Conservation (phyloP, 2,888 invertebrate species). For the Eupithecia subfuscata region DNA sequence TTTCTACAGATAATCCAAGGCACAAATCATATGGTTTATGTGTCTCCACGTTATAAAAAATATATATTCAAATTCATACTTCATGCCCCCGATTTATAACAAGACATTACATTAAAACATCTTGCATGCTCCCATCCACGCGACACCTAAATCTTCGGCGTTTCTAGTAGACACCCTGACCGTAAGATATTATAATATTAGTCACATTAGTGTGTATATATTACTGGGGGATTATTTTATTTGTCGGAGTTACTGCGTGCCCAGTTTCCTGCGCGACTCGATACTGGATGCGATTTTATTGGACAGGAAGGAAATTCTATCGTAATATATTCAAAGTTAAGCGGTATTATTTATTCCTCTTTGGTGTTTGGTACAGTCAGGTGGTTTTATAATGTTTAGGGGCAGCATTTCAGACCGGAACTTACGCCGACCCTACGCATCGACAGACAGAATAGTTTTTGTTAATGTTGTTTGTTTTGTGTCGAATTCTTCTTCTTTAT, state of each 20-base stretch:
- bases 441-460: no score
- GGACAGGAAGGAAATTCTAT: constrained; percentile 83
- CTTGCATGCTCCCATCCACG: constrained; percentile 55
- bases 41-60: no score
- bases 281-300: constrained; percentile 76
- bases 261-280: constrained; percentile 75
- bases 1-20: no score
- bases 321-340: constrained; percentile 77
- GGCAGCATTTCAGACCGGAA: background rate
- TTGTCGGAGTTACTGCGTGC: constrained; percentile 80
- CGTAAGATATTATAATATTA: constrained; percentile 82
- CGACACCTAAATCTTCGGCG: constrained; percentile 79
- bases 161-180: constrained; percentile 80
- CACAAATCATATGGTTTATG: no score
- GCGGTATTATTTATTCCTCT: constrained; percentile 68
- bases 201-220: constrained; percentile 82
- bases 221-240: constrained; percentile 81
- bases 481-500: no score
- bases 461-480: no score
- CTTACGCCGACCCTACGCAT: no score
- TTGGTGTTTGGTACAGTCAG: constrained; percentile 18
- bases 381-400: constrained; percentile 1
- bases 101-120: constrained; percentile 31
- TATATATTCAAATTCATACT: no score
- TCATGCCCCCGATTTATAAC: no score